phyloP scores from a whole-genome alignment of 2,888 invertebrate species.

The Agrotis segetum region DNA sequence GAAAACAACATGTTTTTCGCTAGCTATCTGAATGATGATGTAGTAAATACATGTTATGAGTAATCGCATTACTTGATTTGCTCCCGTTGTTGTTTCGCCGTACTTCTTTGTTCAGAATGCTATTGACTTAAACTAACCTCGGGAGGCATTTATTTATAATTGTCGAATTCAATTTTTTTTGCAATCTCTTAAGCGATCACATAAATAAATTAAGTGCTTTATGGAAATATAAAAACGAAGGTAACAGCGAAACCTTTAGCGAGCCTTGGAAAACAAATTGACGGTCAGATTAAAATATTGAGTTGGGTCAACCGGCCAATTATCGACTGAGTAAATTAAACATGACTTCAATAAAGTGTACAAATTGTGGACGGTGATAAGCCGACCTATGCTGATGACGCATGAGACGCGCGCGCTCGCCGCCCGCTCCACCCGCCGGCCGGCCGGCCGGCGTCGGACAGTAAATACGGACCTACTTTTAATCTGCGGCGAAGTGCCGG shows the following conservation, averaged over 20 bases:
- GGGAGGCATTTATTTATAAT: constrained; percentile 16
- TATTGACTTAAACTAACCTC: constrained; percentile 23
- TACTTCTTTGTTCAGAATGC: constrained; percentile 48
- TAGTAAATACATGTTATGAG: constrained; percentile 37
- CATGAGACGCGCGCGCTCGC: constrained; percentile 56
- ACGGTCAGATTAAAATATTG: constrained; percentile 70
- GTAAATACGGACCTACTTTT: constrained; percentile 56
- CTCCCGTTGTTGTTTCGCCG: constrained; percentile 39
- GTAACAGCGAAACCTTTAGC: constrained; percentile 59
- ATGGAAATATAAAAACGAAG: constrained; percentile 51
- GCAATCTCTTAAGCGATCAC: constrained; percentile 29
- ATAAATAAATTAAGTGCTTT: constrained; percentile 45
- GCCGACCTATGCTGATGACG: constrained; percentile 59
- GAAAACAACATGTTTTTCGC: constrained; percentile 45
- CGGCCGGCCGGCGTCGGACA: constrained; percentile 48
- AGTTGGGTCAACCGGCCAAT: constrained; percentile 71
- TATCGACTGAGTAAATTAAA: constrained; percentile 67
- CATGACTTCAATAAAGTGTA: constrained; percentile 61
- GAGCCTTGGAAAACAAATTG: constrained; percentile 71
- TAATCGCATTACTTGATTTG: constrained; percentile 39
- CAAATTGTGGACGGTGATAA: constrained; percentile 69
- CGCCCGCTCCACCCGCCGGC: constrained; percentile 21
- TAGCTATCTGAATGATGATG: constrained; percentile 31
- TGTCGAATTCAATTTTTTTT: constrained; percentile 30
- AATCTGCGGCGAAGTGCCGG: constrained; percentile 57